phyloP scores from a whole-genome alignment of 2,888 invertebrate genomes.

The Philaethria dido region DNA sequence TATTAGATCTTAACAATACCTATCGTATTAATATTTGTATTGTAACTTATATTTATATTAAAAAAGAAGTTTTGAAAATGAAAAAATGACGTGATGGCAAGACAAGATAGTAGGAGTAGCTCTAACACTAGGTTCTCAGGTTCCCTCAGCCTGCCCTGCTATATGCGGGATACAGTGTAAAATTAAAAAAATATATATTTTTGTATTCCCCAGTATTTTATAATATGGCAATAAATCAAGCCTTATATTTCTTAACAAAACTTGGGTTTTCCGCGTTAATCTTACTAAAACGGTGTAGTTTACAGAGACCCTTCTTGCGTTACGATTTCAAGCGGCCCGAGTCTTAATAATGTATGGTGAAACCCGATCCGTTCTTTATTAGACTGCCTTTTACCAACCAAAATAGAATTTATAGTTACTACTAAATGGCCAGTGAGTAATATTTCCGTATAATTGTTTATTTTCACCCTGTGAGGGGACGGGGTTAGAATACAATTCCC shows the following conservation, averaged over 20 bases:
- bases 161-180: no score
- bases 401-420: conserved; percentile 33
- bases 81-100: no score
- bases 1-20: no score
- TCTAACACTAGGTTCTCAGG: no score
- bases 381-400: conserved; percentile 32
- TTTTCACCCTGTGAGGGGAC: no score
- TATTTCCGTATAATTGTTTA: neutral
- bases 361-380: conserved; percentile 42
- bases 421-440: conserved; percentile 27
- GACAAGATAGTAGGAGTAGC: no score
- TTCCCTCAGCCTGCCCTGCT: no score
- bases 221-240: neutral
- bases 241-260: neutral
- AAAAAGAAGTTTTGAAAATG: no score
- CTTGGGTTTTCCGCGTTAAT: conserved; percentile 47
- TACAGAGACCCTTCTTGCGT: conserved; percentile 46
- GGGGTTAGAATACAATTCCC: no score
- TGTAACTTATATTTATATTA: no score
- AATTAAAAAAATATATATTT: no score
- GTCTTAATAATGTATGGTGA: conserved; percentile 38
- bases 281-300: conserved; percentile 44
- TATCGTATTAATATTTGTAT: no score
- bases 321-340: conserved; percentile 35
- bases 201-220: neutral